Evolutionary conservation across 2,888 invertebrate species (phyloP), one percentile per base, ranked within the genome.

Genomic region (Hermaeophaga mercurialis): DNA sequence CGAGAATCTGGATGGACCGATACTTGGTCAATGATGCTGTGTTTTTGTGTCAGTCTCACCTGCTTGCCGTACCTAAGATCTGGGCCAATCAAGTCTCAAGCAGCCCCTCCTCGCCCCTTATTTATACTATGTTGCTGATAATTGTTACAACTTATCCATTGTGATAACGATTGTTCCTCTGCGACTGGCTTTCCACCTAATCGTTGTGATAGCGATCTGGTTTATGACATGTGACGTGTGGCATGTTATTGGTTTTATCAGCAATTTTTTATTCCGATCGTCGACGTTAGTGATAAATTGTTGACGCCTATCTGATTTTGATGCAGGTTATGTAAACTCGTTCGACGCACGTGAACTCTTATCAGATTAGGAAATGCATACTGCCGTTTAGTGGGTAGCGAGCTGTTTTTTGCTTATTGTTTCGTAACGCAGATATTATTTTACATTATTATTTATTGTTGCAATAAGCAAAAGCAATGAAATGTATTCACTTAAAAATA

Each of bases 11-110:
- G 65, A 69, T 68, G 69, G 66, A 63, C 64, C 63, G 69, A 63
- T 67, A 68, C 70, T 69, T 69, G 70, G 69, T 70, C 71, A 71
- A 65, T 67, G 72, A 68, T 70, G 70, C 69, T 67, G 70, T 64
- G 54, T 66, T 66, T 66, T 67, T 61, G 64, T 70, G 70, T 68
- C 68, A 68, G 67, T 69, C 70, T 72, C 73, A 73, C 73, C 73
- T 73, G 66, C 61, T 66, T 66, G 64, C 68, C 66, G 67, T 69
- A 72, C 73, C 70, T 73, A 70, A 67, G 67, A 65, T 64, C 58
- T 61, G 59, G 62, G 59, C 70, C 70, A 70, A 70, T 70, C 59
- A 56, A 54, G 55, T 55, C 58, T 48, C 54, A 53, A 55, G 47
- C 36, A 56, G 55, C 65, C 67, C 69, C 69, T 63, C 69, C 63